A percentile compares a stretch with the other conserved stretches of the same genome.
These are phyloP conservation scores for Malurus alboscapulatus DNA, from an alignment of 2,113 vertebrate species.

Conservation along the genomic window DNA sequence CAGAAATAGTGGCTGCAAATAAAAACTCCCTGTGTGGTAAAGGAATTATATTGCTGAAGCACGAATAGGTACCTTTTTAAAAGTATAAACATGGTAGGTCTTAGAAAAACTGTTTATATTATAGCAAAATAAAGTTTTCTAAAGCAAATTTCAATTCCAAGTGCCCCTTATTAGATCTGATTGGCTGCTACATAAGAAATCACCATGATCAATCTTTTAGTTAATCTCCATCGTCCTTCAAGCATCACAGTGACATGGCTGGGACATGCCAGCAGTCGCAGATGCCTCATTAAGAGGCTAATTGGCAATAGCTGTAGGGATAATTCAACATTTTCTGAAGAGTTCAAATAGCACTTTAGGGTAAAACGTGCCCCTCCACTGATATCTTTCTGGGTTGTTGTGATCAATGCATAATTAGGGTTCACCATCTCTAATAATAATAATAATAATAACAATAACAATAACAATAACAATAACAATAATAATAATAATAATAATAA, in stretches of 20 bases:
- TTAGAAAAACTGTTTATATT: not conserved
- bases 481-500: constrained; percentile 11
- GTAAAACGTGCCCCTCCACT: not conserved
- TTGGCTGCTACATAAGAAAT: constrained; percentile 10
- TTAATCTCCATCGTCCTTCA: constrained; percentile 35
- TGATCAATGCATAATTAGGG: not conserved
- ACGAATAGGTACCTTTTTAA: not conserved
- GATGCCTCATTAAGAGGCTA: constrained; percentile 51
- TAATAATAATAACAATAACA: not conserved
- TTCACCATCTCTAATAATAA: not conserved
- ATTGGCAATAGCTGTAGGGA: not conserved
- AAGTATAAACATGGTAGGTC: not conserved
- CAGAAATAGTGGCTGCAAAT: not conserved
- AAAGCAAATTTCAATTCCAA: not conserved
- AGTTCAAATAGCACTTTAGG: constrained; percentile 49
- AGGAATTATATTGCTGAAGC: not conserved
- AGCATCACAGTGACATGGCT: constrained; percentile 17
- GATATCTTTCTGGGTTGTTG: not conserved
- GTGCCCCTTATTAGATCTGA: not conserved
- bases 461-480: not conserved
- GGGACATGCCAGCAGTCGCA: not conserved
- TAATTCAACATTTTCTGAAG: constrained; percentile 33
- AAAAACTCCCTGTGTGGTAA: not conserved
- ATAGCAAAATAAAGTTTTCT: not conserved
- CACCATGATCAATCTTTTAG: not conserved